Conservation (phyloP, 2,888 invertebrate species). For the Eilema caniola region DNA sequence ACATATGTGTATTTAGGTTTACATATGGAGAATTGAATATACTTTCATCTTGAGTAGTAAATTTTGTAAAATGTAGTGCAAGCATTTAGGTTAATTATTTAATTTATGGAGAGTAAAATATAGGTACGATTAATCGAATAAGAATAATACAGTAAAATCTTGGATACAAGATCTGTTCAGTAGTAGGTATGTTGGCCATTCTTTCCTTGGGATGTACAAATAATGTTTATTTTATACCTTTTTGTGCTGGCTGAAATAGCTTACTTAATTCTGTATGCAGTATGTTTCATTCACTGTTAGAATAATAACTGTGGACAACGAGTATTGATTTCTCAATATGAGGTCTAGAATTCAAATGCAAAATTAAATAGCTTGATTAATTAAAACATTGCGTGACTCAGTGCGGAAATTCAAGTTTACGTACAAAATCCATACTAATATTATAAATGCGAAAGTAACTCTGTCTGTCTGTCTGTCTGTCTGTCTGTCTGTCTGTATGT, state of each 20-base stretch:
- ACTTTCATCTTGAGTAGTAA: neutral
- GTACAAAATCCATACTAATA: too few species aligned
- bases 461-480: too few species aligned
- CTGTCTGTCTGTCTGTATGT: too few species aligned
- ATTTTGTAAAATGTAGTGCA: neutral
- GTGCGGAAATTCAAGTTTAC: neutral
- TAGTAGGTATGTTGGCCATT: neutral
- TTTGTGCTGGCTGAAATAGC: too few species aligned
- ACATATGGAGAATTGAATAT: neutral
- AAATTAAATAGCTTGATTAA: neutral
- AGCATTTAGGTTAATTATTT: neutral
- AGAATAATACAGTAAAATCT: neutral
- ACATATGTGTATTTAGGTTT: neutral
- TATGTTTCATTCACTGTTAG: too few species aligned
- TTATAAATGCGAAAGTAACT: too few species aligned
- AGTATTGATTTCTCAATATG: neutral
- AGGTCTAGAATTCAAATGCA: neutral
- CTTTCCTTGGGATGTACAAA: neutral
- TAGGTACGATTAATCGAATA: neutral
- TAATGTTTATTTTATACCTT: neutral
- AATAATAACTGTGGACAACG: too few species aligned
- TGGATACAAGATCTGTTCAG: neutral
- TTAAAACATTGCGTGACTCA: neutral
- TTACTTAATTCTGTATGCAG: neutral
- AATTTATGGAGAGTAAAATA: slow-evolving; percentile 1